These are phyloP conservation scores for Phenganax marumi DNA, from an alignment of 92 coral and sea anemone genomes.

Conservation along the genomic window DNA sequence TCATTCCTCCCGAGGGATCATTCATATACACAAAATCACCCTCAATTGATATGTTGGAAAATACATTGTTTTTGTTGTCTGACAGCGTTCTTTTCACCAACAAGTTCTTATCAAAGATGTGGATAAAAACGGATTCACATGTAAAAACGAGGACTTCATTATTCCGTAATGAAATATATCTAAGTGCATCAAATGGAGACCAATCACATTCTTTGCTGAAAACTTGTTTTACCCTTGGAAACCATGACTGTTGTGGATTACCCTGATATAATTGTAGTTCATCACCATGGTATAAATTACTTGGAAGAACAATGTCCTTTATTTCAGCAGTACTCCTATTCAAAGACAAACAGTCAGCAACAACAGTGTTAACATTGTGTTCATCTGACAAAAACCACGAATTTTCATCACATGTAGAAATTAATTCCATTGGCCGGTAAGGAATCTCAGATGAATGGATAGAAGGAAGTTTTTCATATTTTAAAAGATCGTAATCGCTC, in stretches of 20 bases:
- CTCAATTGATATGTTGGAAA: not conserved
- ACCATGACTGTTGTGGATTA: not conserved
- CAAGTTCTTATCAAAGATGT: not conserved
- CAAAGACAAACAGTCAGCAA: not conserved
- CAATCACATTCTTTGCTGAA: not conserved
- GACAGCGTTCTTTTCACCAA: not conserved
- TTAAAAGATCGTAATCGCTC: not conserved
- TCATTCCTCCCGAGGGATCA: not conserved
- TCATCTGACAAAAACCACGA: not conserved
- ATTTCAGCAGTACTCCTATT: not conserved
- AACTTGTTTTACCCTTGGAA: not conserved
- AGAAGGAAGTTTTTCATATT: not conserved
- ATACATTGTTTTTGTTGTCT: not conserved
- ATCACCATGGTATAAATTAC: not conserved
- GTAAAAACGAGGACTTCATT: not conserved
- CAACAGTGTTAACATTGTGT: not conserved
- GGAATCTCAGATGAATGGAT: no score
- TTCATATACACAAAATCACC: not conserved
- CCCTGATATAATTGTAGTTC: not conserved
- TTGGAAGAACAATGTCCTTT: not conserved
- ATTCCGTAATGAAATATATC: not conserved
- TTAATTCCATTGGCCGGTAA: not conserved
- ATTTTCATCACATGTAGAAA: not conserved
- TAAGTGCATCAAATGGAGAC: not conserved
- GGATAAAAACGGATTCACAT: not conserved